phyloP scores from a whole-genome alignment of 2,888 invertebrate genomes.

The Caenorhabditis sp. region DNA sequence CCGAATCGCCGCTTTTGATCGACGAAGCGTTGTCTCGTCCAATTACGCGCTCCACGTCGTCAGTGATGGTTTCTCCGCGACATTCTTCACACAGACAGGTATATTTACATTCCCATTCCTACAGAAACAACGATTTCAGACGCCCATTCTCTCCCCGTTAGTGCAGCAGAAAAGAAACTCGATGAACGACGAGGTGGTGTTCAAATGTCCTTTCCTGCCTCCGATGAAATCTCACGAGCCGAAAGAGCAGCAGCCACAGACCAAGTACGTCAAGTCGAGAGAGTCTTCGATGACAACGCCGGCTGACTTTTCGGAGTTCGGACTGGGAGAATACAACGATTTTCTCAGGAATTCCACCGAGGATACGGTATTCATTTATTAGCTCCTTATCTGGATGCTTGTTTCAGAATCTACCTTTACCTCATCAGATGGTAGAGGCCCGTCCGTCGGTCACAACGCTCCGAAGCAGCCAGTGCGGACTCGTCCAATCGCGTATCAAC shows the following conservation, averaged over 20 bases:
- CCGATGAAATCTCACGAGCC: slow-evolving; percentile 43
- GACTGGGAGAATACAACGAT: slow-evolving; percentile 51
- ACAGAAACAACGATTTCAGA: too few species aligned
- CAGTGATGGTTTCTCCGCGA: slow-evolving; percentile 4
- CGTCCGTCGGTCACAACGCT: slow-evolving; percentile 41
- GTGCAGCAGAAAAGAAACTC: background rate
- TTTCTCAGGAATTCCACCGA: slow-evolving; percentile 27
- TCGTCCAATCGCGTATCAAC: slow-evolving; percentile 50
- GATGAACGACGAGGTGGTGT: background rate
- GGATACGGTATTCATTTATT: slow-evolving; percentile 22
- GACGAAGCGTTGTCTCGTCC: slow-evolving; percentile 3
- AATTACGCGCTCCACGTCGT: slow-evolving; percentile 19
- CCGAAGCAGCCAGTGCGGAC: slow-evolving; percentile 33
- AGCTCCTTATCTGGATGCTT: too few species aligned
- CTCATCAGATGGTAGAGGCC: slow-evolving; percentile 26
- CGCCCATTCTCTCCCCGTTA: too few species aligned
- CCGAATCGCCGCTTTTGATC: slow-evolving; percentile 3
- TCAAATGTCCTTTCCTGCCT: slow-evolving; percentile 49
- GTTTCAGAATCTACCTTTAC: too few species aligned
- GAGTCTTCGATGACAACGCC: background rate
- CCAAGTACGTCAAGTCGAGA: background rate
- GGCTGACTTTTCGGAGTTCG: slow-evolving; percentile 11
- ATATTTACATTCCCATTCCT: too few species aligned
- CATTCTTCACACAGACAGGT: too few species aligned
- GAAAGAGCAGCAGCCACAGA: background rate